These are phyloP conservation scores for Stenotaenia linearis DNA, from an alignment of 2,888 invertebrate genomes.

Conservation along the genomic window DNA sequence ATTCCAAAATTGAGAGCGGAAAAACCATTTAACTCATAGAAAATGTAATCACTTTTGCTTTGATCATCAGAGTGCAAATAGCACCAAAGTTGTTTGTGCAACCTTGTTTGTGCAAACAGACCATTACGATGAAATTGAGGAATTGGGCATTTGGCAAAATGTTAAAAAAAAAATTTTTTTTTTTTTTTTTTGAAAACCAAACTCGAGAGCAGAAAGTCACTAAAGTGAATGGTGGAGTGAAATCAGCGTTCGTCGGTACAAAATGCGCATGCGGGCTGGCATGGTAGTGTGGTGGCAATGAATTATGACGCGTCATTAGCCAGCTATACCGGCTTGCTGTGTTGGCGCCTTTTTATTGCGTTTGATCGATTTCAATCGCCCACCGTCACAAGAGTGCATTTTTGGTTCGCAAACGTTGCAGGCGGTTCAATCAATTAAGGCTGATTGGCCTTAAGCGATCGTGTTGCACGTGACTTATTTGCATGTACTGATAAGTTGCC, in stretches of 20 bases:
- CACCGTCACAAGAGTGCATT: neutral
- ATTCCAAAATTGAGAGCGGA: too few relatives aligned
- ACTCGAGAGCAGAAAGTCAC: too few relatives aligned
- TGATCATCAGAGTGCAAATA: neutral
- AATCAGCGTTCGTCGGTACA: neutral
- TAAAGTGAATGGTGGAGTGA: neutral
- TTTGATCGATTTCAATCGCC: neutral
- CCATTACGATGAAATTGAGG: neutral
- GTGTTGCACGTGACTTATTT: neutral
- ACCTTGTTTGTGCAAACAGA: neutral
- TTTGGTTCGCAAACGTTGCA: neutral
- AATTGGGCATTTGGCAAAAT: neutral
- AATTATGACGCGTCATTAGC: conserved; percentile 10
- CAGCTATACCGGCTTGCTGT: neutral
- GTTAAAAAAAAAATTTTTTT: too few relatives aligned
- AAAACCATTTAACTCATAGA: too few relatives aligned
- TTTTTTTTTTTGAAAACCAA: too few relatives aligned
- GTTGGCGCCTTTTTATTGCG: conserved; percentile 14
- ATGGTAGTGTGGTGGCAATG: neutral
- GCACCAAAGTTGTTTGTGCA: neutral
- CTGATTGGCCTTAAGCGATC: neutral
- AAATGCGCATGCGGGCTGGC: neutral
- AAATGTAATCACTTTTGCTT: neutral
- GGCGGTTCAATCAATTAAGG: neutral
- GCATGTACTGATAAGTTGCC: neutral